Conservation (phyloP, 2,113 vertebrate genomes). For the Eretmochelys imbricata region DNA sequence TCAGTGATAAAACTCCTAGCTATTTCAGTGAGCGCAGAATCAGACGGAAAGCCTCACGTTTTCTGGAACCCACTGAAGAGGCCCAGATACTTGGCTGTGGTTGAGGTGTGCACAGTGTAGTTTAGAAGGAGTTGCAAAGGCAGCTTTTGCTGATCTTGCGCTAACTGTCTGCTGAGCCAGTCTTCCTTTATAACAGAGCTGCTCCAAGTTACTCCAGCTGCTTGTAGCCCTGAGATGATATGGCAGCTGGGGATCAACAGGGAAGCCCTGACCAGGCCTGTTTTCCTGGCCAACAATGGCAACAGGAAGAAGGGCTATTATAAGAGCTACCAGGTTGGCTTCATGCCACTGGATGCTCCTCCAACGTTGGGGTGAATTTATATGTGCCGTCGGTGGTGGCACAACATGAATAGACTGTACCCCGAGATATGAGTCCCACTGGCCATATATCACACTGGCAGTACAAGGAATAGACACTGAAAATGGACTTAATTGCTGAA, state of each 20-base stretch:
- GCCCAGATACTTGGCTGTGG: neutral
- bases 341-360: fast-evolving
- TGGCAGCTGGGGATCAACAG: neutral
- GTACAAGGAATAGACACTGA: neutral
- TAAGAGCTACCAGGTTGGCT: fast-evolving
- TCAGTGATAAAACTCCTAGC: neutral
- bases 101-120: neutral
- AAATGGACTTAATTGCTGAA: neutral
- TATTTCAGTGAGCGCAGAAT: neutral
- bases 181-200: neutral
- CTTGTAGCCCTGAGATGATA: neutral
- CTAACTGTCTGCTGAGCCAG: neutral
- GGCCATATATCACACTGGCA: fast-evolving
- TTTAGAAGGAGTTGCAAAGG: neutral
- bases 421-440: fast-evolving
- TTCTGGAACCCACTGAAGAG: neutral
- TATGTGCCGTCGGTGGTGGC: fast-evolving
- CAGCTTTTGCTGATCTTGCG: neutral
- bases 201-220: neutral
- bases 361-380: fast-evolving
- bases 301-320: neutral
- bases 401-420: neutral
- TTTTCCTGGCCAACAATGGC: neutral
- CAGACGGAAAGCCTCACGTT: neutral
- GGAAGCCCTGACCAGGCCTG: neutral